Percentiles rank a stretch among this genome's conserved stretches.
phyloP scores from a whole-genome alignment of 2,797 vertebrate genomes.

The Cryptoblepharus egeriae region DNA sequence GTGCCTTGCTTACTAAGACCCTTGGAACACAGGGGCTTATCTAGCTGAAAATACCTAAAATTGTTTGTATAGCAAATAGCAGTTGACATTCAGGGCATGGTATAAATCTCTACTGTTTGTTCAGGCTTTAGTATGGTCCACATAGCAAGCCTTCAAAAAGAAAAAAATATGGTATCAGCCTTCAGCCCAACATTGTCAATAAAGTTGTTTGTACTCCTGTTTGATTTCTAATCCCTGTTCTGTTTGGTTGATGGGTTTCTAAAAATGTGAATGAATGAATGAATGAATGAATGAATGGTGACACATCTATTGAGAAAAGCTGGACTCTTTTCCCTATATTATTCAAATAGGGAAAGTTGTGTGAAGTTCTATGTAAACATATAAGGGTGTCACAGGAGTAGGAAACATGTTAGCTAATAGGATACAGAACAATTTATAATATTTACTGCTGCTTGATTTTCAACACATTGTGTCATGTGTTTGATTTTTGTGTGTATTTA shows the following conservation, averaged over 20 bases:
- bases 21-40: neutral
- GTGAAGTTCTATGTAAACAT: no score
- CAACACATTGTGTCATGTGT: neutral
- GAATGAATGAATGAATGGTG: neutral
- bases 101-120: neutral
- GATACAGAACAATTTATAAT: neutral
- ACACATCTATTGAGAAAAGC: neutral
- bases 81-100: neutral
- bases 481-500: no score
- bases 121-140: conserved; percentile 1
- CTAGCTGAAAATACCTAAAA: conserved; percentile 16
- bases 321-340: no score
- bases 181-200: conserved; percentile 38
- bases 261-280: neutral
- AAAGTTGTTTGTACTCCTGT: neutral
- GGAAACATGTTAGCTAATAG: neutral
- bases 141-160: neutral
- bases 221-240: conserved; percentile 33
- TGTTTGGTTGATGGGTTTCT: neutral
- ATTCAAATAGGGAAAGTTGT: no score
- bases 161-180: neutral
- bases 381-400: neutral
- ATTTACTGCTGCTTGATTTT: no score
- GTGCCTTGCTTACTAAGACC: conserved; percentile 1
- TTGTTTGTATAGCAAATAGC: neutral